Percentiles rank a stretch among this genome's conserved stretches.
Evolutionary conservation across 2,797 vertebrate genomes (phyloP).

Genomic region (Galagoides demidoff): DNA sequence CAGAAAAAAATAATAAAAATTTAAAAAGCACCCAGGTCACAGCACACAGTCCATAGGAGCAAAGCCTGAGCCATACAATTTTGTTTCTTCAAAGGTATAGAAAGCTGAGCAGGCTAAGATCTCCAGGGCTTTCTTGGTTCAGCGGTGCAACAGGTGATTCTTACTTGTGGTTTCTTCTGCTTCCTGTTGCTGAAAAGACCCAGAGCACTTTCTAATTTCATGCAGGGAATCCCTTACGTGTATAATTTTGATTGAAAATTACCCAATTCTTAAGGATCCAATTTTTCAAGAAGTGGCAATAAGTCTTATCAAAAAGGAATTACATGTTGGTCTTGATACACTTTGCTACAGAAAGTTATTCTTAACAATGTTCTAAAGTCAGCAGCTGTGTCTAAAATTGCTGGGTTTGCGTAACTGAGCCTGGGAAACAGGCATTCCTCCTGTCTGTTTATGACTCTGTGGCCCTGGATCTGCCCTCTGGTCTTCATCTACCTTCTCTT

Average conservation of each 20-base stretch:
- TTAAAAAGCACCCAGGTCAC: not conserved
- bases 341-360: constrained; percentile 1
- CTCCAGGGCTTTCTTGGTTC: not conserved
- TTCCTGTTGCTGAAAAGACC: not conserved
- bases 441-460: not conserved
- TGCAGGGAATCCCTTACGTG: not conserved
- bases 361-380: not conserved
- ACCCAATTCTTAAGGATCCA: not conserved
- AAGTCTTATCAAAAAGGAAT: constrained; percentile 1
- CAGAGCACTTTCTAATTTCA: not conserved
- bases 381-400: not conserved
- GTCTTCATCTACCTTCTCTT: not conserved
- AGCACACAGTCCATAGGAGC: not conserved
- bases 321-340: not conserved
- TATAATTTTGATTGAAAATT: not conserved
- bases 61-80: not conserved
- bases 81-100: not conserved
- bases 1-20: not conserved
- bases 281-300: constrained; percentile 26
- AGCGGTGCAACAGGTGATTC: not conserved
- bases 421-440: not conserved
- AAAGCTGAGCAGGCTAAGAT: not conserved
- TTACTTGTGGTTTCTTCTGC: not conserved
- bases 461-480: not conserved
- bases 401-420: not conserved